These are phyloP conservation scores for Phyllostomus discolor DNA, from an alignment of 2,113 vertebrate species.

Conservation along the genomic window DNA sequence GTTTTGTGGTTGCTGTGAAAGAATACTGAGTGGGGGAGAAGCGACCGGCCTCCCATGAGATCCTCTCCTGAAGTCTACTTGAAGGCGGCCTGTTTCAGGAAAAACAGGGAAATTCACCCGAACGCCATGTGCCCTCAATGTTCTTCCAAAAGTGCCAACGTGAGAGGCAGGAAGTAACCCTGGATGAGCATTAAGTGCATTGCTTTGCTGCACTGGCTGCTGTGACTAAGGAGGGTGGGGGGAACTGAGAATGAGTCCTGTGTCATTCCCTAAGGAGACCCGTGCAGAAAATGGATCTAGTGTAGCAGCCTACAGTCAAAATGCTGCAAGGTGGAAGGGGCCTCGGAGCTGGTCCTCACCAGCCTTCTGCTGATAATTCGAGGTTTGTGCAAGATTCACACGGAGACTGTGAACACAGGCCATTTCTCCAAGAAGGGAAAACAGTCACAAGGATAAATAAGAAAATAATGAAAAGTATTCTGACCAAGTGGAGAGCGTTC, in stretches of 20 bases:
- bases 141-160: neutral
- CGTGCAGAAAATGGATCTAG: neutral
- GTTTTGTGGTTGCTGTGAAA: neutral
- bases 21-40: neutral
- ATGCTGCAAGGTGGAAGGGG: neutral
- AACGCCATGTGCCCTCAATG: neutral
- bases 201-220: neutral
- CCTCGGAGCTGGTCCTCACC: neutral
- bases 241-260: neutral
- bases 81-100: neutral
- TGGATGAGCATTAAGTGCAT: neutral
- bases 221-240: neutral
- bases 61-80: neutral
- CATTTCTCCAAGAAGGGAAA: neutral
- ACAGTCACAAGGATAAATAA: neutral
- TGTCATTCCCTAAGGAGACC: neutral
- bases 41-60: neutral
- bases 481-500: neutral
- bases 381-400: neutral
- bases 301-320: neutral
- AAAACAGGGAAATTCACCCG: neutral
- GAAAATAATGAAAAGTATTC: neutral
- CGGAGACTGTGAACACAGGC: accelerated
- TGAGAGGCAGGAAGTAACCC: neutral
- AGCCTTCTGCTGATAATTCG: neutral